These are phyloP conservation scores for Hemiprocne comata DNA, from an alignment of 2,113 vertebrate species.

Conservation along the genomic window DNA sequence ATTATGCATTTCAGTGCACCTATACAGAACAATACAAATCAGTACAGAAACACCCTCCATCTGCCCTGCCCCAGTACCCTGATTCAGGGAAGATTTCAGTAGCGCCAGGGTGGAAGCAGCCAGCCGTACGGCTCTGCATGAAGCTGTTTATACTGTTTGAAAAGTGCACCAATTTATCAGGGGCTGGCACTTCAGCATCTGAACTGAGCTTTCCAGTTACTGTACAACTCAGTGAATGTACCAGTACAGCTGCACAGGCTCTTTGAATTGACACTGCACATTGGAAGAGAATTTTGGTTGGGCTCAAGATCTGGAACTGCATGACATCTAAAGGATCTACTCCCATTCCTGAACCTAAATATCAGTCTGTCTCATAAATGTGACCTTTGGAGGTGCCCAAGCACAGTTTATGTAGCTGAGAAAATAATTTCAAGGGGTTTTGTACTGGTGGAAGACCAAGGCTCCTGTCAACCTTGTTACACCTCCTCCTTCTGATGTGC, in stretches of 20 bases:
- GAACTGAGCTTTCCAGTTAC: not conserved
- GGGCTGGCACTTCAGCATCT: not conserved
- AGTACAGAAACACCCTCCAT: not conserved
- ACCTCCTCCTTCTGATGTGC: not conserved
- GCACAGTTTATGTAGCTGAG: not conserved
- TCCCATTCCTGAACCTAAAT: not conserved
- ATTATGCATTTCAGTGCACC: not conserved
- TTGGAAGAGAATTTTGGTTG: not conserved
- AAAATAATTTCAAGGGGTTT: not conserved
- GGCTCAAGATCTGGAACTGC: not conserved
- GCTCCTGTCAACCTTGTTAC: not conserved
- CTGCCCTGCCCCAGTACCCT: not conserved
- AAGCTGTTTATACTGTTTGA: not conserved
- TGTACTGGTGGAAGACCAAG: not conserved
- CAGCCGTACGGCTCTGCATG: not conserved
- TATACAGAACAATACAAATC: not conserved
- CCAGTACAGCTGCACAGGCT: not conserved
- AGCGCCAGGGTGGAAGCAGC: not conserved
- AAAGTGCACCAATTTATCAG: not conserved
- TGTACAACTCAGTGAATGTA: too few species aligned
- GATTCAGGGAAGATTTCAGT: not conserved
- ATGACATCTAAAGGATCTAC: not conserved
- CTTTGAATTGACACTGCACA: accelerated
- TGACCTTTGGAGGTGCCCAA: not conserved
- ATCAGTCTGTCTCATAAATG: not conserved